A percentile compares a stretch with the other conserved stretches of the same genome.
These are phyloP conservation scores for Yponomeuta cagnagella DNA, from an alignment of 2,888 invertebrate genomes.

Conservation along the genomic window DNA sequence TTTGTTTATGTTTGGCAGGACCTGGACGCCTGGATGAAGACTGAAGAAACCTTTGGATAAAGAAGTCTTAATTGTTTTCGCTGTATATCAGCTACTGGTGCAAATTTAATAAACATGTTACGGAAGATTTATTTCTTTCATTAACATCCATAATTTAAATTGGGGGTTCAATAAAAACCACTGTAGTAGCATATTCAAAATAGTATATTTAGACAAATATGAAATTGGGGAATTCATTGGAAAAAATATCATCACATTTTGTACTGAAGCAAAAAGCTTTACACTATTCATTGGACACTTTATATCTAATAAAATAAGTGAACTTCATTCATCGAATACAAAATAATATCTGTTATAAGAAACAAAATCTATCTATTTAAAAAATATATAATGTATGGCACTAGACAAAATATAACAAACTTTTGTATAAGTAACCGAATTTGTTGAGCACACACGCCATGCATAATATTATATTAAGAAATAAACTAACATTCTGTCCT, in stretches of 20 bases:
- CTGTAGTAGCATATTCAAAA: slow-evolving; percentile 62
- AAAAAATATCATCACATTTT: slow-evolving; percentile 38
- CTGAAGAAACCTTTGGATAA: background rate
- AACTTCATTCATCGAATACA: background rate
- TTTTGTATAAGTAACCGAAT: background rate
- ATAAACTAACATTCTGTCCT: too few species aligned
- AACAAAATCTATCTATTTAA: background rate
- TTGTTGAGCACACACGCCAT: background rate
- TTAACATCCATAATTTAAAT: too few species aligned
- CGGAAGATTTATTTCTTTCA: background rate
- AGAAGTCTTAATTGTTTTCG: background rate
- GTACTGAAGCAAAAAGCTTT: slow-evolving; percentile 46
- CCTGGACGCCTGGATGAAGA: slow-evolving; percentile 32
- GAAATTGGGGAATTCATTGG: slow-evolving; percentile 35
- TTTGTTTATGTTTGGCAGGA: slow-evolving; percentile 29
- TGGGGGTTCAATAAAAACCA: background rate
- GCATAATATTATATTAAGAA: too few species aligned
- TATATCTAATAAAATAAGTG: slow-evolving; percentile 2
- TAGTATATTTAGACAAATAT: slow-evolving; percentile 40
- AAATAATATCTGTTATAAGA: background rate
- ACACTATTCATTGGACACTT: slow-evolving; percentile 19
- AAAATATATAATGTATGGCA: slow-evolving; percentile 8
- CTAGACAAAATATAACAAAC: background rate
- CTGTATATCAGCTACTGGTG: background rate
- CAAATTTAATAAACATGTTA: background rate